Conservation (phyloP, 2,888 invertebrate species). For the Nomada ferruginata region DNA sequence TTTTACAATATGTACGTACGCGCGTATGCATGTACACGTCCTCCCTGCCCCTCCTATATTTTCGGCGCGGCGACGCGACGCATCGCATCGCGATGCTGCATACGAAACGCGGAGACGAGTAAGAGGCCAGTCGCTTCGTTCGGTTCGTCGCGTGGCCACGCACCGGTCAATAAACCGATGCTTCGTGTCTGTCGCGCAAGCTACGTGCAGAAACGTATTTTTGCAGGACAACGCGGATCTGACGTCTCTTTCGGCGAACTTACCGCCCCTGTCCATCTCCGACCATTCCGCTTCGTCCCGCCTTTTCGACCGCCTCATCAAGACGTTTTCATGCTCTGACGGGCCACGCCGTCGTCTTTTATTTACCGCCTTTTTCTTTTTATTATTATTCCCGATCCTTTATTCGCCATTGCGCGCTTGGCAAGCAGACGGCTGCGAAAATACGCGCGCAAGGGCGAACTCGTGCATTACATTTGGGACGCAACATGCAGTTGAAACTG, state of each 20-base stretch:
- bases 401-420: slow-evolving; percentile 72
- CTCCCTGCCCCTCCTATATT: slow-evolving; percentile 23
- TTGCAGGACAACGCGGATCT: slow-evolving; percentile 64
- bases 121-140: slow-evolving; percentile 32
- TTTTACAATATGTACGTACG: not conserved
- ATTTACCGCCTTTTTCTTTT: slow-evolving; percentile 7
- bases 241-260: slow-evolving; percentile 47
- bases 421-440: slow-evolving; percentile 62
- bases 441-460: slow-evolving; percentile 16
- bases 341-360: slow-evolving; percentile 66
- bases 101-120: slow-evolving; percentile 47
- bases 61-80: slow-evolving; percentile 43
- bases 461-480: slow-evolving; percentile 55
- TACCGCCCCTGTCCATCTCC: slow-evolving; percentile 37
- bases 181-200: slow-evolving; percentile 15
- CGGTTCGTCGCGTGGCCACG: slow-evolving; percentile 29
- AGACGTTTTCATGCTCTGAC: slow-evolving; percentile 52
- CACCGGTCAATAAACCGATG: slow-evolving; percentile 51
- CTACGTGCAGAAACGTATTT: slow-evolving; percentile 72
- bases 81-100: slow-evolving; percentile 45
- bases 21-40: not conserved
- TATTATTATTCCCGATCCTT: slow-evolving; percentile 75
- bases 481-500: slow-evolving; percentile 77
- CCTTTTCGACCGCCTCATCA: slow-evolving; percentile 21
- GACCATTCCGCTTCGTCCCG: slow-evolving; percentile 35